Percentiles rank a stretch among this genome's conserved stretches.
These are phyloP conservation scores for Hypanus sabinus DNA, from an alignment of 2,113 vertebrate species.

Conservation along the genomic window DNA sequence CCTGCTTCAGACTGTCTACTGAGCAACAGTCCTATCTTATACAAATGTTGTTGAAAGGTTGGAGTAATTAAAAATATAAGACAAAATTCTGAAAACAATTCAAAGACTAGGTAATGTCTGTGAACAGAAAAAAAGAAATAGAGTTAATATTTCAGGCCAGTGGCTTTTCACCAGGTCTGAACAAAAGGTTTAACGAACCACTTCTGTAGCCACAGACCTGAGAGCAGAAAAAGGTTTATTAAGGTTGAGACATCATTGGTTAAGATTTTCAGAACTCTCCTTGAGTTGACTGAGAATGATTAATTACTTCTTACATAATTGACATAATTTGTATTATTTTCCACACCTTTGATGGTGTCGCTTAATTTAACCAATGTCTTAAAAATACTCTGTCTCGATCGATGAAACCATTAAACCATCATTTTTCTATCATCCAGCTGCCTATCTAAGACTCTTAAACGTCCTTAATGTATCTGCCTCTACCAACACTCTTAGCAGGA, in stretches of 20 bases:
- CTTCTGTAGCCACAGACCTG: background rate
- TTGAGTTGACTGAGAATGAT: background rate
- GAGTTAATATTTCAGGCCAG: background rate
- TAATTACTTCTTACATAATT: background rate
- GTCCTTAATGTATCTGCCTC: too few species aligned
- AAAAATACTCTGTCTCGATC: background rate
- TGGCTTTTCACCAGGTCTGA: background rate
- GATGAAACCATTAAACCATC: background rate
- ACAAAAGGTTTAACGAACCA: background rate
- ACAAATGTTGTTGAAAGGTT: background rate
- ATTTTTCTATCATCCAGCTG: background rate
- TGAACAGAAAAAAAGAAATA: background rate
- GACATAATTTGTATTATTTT: background rate
- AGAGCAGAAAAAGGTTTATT: background rate
- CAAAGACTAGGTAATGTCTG: too few species aligned
- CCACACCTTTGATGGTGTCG: background rate
- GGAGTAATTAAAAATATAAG: background rate
- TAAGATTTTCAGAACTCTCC: background rate
- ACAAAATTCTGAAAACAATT: background rate
- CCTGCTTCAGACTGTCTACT: too few species aligned
- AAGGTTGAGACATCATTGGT: background rate
- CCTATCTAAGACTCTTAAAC: too few species aligned
- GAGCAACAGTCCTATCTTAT: background rate
- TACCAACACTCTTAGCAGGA: too few species aligned
- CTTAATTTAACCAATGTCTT: background rate